Percentiles rank a stretch among this genome's conserved stretches.
phyloP scores from a whole-genome alignment of 2,888 invertebrate genomes.

The Cotesia congregata region DNA sequence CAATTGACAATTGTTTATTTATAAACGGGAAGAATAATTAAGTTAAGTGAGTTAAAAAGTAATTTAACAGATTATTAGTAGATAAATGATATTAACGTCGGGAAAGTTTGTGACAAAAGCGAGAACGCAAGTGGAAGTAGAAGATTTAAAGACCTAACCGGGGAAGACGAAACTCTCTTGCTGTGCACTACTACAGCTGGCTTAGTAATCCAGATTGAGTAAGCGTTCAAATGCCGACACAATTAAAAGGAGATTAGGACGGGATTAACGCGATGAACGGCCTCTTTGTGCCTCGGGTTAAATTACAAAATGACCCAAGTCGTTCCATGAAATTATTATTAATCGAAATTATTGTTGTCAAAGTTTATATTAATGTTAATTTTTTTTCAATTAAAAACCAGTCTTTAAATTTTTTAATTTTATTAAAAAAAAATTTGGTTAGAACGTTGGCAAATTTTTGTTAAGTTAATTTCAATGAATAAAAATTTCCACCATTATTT shows the following conservation, averaged over 20 bases:
- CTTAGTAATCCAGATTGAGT: conserved; percentile 59
- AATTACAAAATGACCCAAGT: conserved; percentile 26
- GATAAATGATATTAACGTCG: conserved; percentile 8
- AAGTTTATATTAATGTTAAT: no score
- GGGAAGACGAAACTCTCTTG: conserved; percentile 26
- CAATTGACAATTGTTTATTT: background rate
- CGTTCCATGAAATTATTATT: background rate
- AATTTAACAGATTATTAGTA: background rate
- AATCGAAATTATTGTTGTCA: background rate
- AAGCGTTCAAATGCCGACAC: conserved; percentile 57
- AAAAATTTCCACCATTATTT: no score
- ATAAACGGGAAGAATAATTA: background rate
- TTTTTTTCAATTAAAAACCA: no score
- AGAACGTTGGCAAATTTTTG: no score
- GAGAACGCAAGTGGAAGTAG: conserved; percentile 32
- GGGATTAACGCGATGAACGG: conserved; percentile 50
- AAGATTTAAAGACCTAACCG: conserved; percentile 20
- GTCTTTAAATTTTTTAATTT: no score
- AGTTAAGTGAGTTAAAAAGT: background rate
- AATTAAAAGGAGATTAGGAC: conserved; percentile 61
- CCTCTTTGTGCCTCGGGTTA: conserved; percentile 21
- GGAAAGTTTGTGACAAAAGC: conserved; percentile 13
- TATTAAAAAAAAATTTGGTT: no score
- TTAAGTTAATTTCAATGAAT: no score
- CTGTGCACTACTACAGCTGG: conserved; percentile 37